Evolutionary conservation across 2,113 vertebrate species (phyloP).

Genomic region (Bufo gargarizans): DNA sequence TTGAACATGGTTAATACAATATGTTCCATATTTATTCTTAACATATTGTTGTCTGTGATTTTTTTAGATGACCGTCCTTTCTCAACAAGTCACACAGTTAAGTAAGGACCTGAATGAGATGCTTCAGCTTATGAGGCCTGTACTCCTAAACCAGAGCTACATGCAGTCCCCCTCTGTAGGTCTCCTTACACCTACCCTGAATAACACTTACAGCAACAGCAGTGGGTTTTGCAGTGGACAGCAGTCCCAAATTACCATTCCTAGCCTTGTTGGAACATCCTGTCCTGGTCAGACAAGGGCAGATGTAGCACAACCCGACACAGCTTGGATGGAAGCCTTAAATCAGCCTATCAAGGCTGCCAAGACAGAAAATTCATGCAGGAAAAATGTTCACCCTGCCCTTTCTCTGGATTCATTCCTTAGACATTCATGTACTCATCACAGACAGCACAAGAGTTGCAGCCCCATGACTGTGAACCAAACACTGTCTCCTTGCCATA

Average conservation of each 20-base stretch:
- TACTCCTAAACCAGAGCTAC: slow-evolving; percentile 68
- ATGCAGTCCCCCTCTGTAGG: slow-evolving; percentile 64
- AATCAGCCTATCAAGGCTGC: slow-evolving; percentile 48
- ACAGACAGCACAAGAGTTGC: slow-evolving; percentile 64
- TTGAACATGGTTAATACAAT: background rate
- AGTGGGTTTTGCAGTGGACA: slow-evolving; percentile 55
- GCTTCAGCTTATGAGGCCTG: slow-evolving; percentile 74
- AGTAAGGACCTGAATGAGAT: slow-evolving; percentile 80
- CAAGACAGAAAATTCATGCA: slow-evolving; percentile 63
- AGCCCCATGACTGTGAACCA: slow-evolving; percentile 63
- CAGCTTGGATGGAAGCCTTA: slow-evolving; percentile 63
- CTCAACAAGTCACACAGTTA: slow-evolving; percentile 77
- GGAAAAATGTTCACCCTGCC: slow-evolving; percentile 54
- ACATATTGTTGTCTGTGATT: background rate
- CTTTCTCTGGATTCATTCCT: slow-evolving; percentile 53
- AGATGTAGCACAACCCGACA: slow-evolving; percentile 61
- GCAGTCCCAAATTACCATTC: slow-evolving; percentile 60
- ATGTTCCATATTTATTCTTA: background rate
- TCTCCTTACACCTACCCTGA: slow-evolving; percentile 65
- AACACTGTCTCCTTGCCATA: slow-evolving; percentile 59
- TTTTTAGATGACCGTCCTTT: slow-evolving; percentile 75
- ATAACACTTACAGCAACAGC: slow-evolving; percentile 60
- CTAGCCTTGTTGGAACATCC: slow-evolving; percentile 62
- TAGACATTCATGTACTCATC: slow-evolving; percentile 60
- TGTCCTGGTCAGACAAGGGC: slow-evolving; percentile 62